Base-by-base conservation (phyloP, 2,797 vertebrate genomes). In the Sarcoramphus papa region DNA sequence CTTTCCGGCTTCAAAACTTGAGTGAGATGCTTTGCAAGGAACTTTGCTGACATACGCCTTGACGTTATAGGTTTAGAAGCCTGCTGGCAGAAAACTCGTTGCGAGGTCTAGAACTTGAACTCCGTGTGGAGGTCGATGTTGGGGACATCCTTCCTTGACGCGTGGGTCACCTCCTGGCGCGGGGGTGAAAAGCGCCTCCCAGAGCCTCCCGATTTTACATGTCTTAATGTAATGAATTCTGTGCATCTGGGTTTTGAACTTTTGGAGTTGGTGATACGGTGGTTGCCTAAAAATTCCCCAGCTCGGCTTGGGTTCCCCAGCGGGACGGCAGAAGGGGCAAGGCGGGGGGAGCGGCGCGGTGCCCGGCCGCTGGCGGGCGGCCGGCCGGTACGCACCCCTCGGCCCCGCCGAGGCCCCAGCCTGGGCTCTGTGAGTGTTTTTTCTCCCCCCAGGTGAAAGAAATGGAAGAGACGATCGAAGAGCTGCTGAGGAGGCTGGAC, bases 401-500 rank as follows among this genome's bases (percentile, higher is more conserved):
- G 10, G 57, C 31, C 57, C 48, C 14, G 12, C 28, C 21, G 9
- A 13, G 78, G 37, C 31, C 45, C 33, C 30, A 9, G 40, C 70
- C 35, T 10, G 64, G 25, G 45, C 72, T n/a, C 33, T 7, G 35
- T 25, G 12, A 25, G 30, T 19, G 6, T 60, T 63, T 56, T 85
- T 69, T 37, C 72, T 73, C 18, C 30, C 18, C 47, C 8, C 96
- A 97, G 98, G 96, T 96, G 48, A 78, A 84, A 64, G 95, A 91
- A 59, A 80, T 94, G 82, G 97, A 97, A 40, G 83, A 89, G 45
- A 54, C 95, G 62, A 37, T 89, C 3, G 97, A 97, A 40, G 97
- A 95, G n/a, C 87, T 95, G 97, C 63, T 96, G 48, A 77, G 94
- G 62, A 77, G 94, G 75, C 95, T 96, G 90, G 97, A 96, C 30